phyloP scores from a whole-genome alignment of 2,797 vertebrate species.

The Acropternis orthonyx region DNA sequence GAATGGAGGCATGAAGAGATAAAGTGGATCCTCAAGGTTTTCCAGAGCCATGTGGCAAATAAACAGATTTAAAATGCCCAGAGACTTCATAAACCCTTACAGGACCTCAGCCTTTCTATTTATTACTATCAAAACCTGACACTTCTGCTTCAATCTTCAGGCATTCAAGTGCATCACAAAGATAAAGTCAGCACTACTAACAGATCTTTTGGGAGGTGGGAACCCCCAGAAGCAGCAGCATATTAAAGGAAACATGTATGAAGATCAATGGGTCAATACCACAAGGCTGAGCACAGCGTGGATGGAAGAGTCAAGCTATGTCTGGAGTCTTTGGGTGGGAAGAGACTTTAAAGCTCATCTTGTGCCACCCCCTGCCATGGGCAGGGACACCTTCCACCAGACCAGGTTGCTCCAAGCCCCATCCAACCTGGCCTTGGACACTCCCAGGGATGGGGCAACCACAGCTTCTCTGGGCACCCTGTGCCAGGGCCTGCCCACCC shows the following conservation, averaged over 20 bases:
- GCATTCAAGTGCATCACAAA: neutral
- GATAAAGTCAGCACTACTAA: neutral
- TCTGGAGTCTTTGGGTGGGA: neutral
- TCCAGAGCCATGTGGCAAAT: neutral
- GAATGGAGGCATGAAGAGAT: neutral
- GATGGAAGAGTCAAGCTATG: fast-evolving
- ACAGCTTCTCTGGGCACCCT: too few species aligned
- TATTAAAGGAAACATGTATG: neutral
- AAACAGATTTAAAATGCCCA: neutral
- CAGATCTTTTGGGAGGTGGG: neutral
- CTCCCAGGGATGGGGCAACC: neutral
- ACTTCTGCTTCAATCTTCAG: neutral
- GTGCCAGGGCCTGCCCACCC: neutral
- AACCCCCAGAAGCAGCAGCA: neutral
- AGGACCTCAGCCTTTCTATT: neutral
- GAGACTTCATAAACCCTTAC: neutral
- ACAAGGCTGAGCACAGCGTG: neutral
- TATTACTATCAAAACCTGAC: neutral
- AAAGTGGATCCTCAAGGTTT: neutral
- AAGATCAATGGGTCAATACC: neutral
- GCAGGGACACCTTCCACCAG: neutral
- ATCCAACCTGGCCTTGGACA: neutral
- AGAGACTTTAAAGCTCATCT: neutral
- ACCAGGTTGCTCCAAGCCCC: neutral
- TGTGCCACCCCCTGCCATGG: neutral